These are phyloP conservation scores for Ginglymostoma cirratum DNA, from an alignment of 2,113 vertebrate genomes.

Conservation along the genomic window DNA sequence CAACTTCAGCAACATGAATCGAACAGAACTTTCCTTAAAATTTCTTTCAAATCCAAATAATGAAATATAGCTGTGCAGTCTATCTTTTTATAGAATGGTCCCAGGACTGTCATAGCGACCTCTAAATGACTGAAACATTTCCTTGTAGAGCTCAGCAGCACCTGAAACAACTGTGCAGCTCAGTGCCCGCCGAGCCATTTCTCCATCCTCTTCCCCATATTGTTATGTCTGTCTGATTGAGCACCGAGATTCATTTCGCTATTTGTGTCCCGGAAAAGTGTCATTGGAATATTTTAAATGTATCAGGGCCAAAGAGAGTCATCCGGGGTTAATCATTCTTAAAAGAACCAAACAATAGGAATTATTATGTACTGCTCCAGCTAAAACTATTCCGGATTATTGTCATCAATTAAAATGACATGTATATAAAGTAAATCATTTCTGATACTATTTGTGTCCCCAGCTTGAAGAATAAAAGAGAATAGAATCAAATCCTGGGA, in stretches of 20 bases:
- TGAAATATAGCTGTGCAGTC: background rate
- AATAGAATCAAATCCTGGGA: background rate
- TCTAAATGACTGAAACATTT: slow-evolving; percentile 40
- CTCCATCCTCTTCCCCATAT: slow-evolving; percentile 68
- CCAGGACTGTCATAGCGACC: background rate
- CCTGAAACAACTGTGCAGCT: slow-evolving; percentile 59
- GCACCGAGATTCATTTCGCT: slow-evolving; percentile 58
- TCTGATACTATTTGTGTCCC: background rate
- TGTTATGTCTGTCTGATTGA: slow-evolving; percentile 66
- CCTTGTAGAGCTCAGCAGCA: slow-evolving; percentile 50
- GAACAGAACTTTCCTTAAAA: background rate
- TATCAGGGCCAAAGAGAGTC: slow-evolving; percentile 55
- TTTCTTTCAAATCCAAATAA: background rate
- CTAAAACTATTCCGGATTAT: background rate
- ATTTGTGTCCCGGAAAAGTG: slow-evolving; percentile 70
- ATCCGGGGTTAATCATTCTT: slow-evolving; percentile 56
- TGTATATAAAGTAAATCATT: slow-evolving; percentile 19
- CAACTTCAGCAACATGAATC: background rate
- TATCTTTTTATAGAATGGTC: slow-evolving; percentile 36
- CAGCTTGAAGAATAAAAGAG: background rate
- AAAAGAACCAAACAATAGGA: slow-evolving; percentile 45
- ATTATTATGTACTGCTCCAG: background rate
- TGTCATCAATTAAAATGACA: slow-evolving; percentile 9
- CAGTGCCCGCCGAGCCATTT: slow-evolving; percentile 46
- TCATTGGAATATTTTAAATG: slow-evolving; percentile 63